Conservation (phyloP, 2,797 vertebrate species). For the Eupleurogrammus muticus region DNA sequence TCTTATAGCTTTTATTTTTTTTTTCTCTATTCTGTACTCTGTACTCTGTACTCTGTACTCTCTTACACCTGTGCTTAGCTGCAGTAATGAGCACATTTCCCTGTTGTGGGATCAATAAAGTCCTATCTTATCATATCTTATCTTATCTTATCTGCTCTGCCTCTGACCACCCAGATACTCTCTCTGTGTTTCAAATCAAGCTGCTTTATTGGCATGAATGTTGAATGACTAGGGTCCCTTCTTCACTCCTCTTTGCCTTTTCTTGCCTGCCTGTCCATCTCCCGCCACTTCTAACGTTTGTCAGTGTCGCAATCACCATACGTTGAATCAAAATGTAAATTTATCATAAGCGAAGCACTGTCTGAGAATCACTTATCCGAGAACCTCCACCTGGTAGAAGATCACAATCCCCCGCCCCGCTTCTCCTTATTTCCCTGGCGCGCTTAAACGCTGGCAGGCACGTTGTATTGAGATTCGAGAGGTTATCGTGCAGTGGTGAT, state of each 20-base stretch:
- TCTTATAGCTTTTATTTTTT: too few species aligned
- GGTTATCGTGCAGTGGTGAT: slow-evolving; percentile 58
- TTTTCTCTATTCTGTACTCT: too few species aligned
- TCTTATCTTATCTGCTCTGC: slow-evolving; percentile 37
- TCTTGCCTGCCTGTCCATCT: slow-evolving; percentile 7
- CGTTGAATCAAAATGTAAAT: slow-evolving; percentile 50
- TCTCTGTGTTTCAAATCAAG: slow-evolving; percentile 38
- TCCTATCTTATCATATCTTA: too few species aligned
- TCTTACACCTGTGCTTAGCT: too few species aligned
- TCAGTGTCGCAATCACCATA: slow-evolving; percentile 27
- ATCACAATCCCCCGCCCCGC: slow-evolving; percentile 2
- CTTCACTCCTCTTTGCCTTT: not conserved
- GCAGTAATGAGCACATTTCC: too few species aligned
- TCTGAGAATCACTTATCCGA: slow-evolving; percentile 20
- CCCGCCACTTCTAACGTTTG: slow-evolving; percentile 34
- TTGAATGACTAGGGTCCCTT: slow-evolving; percentile 17
- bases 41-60: too few species aligned
- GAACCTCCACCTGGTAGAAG: slow-evolving; percentile 32
- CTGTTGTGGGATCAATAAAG: too few species aligned
- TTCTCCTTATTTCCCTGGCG: slow-evolving; percentile 41
- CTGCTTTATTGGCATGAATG: slow-evolving; percentile 52
- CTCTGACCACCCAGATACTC: slow-evolving; percentile 70
- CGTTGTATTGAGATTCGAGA: slow-evolving; percentile 69
- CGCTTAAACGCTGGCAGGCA: slow-evolving; percentile 51
- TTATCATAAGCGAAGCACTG: slow-evolving; percentile 4